Percentiles rank a stretch among this genome's conserved stretches.
These are phyloP conservation scores for Phyllotreta striolata DNA, from an alignment of 2,888 invertebrate species.

Conservation along the genomic window DNA sequence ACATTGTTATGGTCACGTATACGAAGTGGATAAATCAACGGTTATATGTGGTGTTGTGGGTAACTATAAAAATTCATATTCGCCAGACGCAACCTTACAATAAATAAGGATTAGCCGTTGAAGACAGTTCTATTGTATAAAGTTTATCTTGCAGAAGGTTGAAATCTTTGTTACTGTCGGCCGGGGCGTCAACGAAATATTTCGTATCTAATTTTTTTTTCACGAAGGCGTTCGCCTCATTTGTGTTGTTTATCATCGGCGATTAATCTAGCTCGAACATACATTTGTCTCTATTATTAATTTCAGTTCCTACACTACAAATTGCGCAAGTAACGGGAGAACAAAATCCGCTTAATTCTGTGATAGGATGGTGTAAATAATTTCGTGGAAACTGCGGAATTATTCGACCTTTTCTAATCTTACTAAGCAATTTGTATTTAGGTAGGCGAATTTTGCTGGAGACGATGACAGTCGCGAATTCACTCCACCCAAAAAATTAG, in stretches of 20 bases:
- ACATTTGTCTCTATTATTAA: no score
- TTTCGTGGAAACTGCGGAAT: no score
- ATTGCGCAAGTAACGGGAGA: no score
- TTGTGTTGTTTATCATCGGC: background rate
- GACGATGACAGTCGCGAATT: no score
- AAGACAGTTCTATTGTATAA: constrained; percentile 42
- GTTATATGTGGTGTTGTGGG: constrained; percentile 19
- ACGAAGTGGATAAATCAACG: constrained; percentile 22
- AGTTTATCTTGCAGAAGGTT: constrained; percentile 33
- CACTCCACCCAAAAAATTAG: no score
- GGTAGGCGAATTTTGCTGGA: no score
- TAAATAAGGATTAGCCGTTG: constrained; percentile 47
- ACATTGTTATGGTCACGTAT: constrained; percentile 26
- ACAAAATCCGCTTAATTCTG: no score
- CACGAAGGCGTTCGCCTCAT: constrained; percentile 7
- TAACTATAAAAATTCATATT: constrained; percentile 31
- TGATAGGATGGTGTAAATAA: no score
- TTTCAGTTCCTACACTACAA: no score
- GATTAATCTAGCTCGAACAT: no score
- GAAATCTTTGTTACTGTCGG: constrained; percentile 20
- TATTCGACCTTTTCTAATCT: no score
- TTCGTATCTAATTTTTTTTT: background rate
- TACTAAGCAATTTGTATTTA: no score
- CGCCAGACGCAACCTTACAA: constrained; percentile 33
- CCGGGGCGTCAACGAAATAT: constrained; percentile 2